Percentiles rank a stretch among this genome's conserved stretches.
Conservation (phyloP, 2,113 vertebrate species). For the Dryoscopus gambensis region DNA sequence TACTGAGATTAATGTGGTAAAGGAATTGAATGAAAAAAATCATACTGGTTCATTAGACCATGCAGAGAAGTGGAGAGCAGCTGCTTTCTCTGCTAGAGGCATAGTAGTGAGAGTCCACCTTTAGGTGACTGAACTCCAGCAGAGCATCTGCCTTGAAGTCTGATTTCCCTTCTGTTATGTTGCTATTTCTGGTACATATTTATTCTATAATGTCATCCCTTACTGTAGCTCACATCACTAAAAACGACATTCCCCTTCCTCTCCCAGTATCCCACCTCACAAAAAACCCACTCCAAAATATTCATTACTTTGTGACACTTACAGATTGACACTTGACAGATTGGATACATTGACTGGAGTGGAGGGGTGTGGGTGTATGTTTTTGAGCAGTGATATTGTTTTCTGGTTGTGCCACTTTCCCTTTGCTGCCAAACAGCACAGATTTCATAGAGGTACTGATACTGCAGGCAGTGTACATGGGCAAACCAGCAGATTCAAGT, state of each 20-base stretch:
- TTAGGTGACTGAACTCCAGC: background rate
- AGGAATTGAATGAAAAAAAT: background rate
- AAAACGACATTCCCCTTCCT: background rate
- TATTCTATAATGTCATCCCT: background rate
- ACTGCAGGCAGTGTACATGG: rapidly evolving
- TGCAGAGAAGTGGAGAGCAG: background rate
- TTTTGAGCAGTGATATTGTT: background rate
- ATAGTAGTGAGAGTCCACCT: background rate
- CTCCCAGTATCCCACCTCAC: background rate
- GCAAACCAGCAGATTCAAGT: background rate
- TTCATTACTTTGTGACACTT: background rate
- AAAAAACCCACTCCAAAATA: rapidly evolving
- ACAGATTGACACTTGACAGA: background rate
- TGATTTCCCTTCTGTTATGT: background rate
- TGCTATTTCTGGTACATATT: background rate
- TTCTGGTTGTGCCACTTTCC: background rate
- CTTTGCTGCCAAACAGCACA: background rate
- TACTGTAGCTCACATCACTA: background rate
- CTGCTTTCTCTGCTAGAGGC: background rate
- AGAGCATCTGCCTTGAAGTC: background rate
- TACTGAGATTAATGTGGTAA: background rate
- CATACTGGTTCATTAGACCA: background rate
- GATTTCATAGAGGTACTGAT: background rate
- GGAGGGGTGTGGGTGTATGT: background rate
- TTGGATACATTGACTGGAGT: background rate